Evolutionary conservation across 2,113 vertebrate species (phyloP), one percentile per base, ranked within the genome.

Genomic region (Salvelinus namaycush): DNA sequence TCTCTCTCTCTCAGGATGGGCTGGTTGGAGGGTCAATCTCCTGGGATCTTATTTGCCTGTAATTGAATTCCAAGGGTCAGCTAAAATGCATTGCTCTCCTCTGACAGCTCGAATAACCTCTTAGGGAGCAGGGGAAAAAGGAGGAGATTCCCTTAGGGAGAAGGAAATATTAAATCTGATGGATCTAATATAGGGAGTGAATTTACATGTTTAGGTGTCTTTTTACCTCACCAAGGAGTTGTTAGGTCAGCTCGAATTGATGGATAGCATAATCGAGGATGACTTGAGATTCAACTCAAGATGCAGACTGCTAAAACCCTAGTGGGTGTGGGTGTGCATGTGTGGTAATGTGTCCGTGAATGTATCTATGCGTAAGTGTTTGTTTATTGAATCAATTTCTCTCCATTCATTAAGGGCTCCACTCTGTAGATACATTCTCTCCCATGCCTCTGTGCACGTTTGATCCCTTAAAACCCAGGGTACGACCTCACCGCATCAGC

Each of bases 21-120:
- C 80, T 9, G 18, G 60, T 48, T 75, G 73, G 76, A 78, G 73
- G 87, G 80, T 86, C 84, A 84, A 69, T 87, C 86, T 87, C 79
- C 24, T 48, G 79, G 79, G 73, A 82, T 90, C 86, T 84, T 86
- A 90, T 88, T 74, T 76, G 83, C 62, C 78, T 49, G 49, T 88
- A 86, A 92, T 92, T 92, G 86, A 88, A 90, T 91, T 87, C 80
- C 84, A 70, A 12, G 80, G 82, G 83, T 90, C 78, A 82, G 78
- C 90, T 90, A 86, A 90, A 88, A 86, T 18, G 24, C 51, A 24
- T 68, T 18, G 78, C 59, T 66, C 66, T 65, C 70, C 72, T 70
- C 71, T 60, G 60, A 85, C 83, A 60, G 74, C 79, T 70, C 44
- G 27, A 76, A 75, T 86, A 89, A 86, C 83, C 83, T 81, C 78